A percentile compares a stretch with the other conserved stretches of the same genome.
phyloP scores from a whole-genome alignment of 1,140 invertebrate species.

The Bemisia tabaci region DNA sequence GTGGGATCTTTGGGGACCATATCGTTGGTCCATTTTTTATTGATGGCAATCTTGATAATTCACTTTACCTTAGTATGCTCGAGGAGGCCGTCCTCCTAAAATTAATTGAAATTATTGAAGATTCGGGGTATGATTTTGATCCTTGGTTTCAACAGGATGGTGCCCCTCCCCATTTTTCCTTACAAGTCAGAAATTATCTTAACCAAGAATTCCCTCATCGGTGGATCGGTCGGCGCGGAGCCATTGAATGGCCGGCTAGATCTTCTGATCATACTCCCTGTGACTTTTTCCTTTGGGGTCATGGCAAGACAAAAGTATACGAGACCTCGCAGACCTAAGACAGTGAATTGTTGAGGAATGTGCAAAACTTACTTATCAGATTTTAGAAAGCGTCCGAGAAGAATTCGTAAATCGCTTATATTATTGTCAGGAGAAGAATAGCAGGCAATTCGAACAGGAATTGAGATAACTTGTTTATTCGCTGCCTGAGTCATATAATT shows the following conservation, averaged over 20 bases:
- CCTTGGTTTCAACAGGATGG: constrained; percentile 30
- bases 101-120: neutral
- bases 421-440: neutral
- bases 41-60: constrained; percentile 20
- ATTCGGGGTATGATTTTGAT: neutral
- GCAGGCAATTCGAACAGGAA: neutral
- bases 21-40: constrained; percentile 28
- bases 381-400: constrained; percentile 10
- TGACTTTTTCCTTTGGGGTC: constrained; percentile 33
- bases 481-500: no score
- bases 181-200: constrained; percentile 24
- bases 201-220: constrained; percentile 27
- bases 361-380: constrained; percentile 7
- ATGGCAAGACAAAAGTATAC: constrained; percentile 28
- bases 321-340: constrained; percentile 12
- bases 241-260: constrained; percentile 30
- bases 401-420: constrained; percentile 9
- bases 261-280: constrained; percentile 30
- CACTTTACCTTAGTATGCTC: constrained; percentile 21
- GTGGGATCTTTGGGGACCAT: constrained; percentile 20
- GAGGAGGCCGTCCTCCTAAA: constrained; percentile 15
- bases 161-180: constrained; percentile 27
- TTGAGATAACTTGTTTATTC: no score
- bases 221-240: constrained; percentile 31
- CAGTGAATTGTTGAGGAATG: constrained; percentile 13